Evolutionary conservation across 2,113 vertebrate genomes (phyloP), one percentile per base, ranked within the genome.

Genomic region (Charadrius vociferus): DNA sequence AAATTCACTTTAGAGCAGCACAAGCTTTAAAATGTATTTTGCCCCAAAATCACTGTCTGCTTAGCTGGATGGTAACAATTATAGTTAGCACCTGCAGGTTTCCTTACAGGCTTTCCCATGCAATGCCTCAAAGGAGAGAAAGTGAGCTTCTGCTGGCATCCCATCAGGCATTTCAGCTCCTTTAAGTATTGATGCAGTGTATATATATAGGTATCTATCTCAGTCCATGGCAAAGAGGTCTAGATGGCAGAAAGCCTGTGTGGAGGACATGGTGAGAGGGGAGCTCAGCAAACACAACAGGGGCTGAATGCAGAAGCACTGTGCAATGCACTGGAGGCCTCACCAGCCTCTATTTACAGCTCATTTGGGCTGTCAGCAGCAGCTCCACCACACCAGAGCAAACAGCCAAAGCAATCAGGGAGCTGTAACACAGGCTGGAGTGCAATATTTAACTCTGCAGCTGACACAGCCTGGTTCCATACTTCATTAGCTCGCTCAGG

Each of bases 241-340:
- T 74, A 2, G 0, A 22, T 71, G 32, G 50, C 47, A 93, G 85
- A 58, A 67, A 85, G n/a, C 61, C 62, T 0, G 0, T 15, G 24
- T 65, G 29, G 12, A 66, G 22, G 55, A 72, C n/a, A 16, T 1
- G 0, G 39, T 32, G 68, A 49, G 63, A 45, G 34, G 41, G 30
- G 19, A 58, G 32, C 72, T 86, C 91, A 66, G 39, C 21, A 47
- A 71, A 45, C 53, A 39, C 53, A 65, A 7, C 1, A 1, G 36
- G 56, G 24, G 4, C 52, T 95, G 66, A 70, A 26, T 2, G 7
- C 29, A 75, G 65, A 84, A 36, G 24, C 55, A 5, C 36, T n/a
- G 52, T 1, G 9, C 1, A 0, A 78, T 23, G 50, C 17, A 49
- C 45, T 37, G 26, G n/a, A 14, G 50, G 32, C 34, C 36, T 50